Base-by-base conservation (phyloP, 1,140 invertebrate genomes). In the Penaeus japonicus region DNA sequence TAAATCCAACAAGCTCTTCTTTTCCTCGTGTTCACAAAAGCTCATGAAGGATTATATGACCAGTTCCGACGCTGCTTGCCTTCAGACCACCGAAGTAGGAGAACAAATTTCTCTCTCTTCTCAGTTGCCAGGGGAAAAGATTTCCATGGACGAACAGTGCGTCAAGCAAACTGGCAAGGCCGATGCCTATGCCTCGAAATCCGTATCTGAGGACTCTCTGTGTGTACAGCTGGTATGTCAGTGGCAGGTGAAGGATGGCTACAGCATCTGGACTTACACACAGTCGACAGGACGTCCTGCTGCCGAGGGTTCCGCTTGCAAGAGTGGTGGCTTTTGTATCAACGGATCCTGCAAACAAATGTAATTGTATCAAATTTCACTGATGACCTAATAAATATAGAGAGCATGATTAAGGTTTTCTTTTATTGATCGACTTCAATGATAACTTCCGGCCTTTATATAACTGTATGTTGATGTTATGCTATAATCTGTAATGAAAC, bases 141-240 rank as follows among this genome's bases (percentile, higher is more conserved):
- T 84, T 10, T 54, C 84, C 22, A 57, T 91, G 84, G 89, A 87
- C 27, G 53, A 87, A 1, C 81, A 89, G 53, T 91, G 90, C 47
- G 47, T 77, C 27, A 80, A 73, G 65, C 55, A 75, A n/a, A 81
- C 75, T 0, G 88, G 83, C 1, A 53, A 90, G 59, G 32, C 53
- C 17, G 7, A 83, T 1, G 90, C 90, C 39, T 83, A 70, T 12
- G 89, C 89, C 12, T 87, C 87, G 59, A 80, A 83, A 47, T 35
- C 62, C 24, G 82, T 55, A 47, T 35, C 7, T 15, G 84, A 89
- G 5, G 62, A 82, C 20, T 53, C 84, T 2, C 84, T 89, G 12
- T 91, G 90, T 57, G 84, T 84, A 35, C 27, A 87, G 53, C 62
- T 91, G 55, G 82, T 78, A 39, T 91, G 90, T n/a, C 75, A 85